Percentiles rank a stretch among this genome's conserved stretches.
Evolutionary conservation across 2,113 vertebrate species (phyloP).

Genomic region (Hystrix cristata): DNA sequence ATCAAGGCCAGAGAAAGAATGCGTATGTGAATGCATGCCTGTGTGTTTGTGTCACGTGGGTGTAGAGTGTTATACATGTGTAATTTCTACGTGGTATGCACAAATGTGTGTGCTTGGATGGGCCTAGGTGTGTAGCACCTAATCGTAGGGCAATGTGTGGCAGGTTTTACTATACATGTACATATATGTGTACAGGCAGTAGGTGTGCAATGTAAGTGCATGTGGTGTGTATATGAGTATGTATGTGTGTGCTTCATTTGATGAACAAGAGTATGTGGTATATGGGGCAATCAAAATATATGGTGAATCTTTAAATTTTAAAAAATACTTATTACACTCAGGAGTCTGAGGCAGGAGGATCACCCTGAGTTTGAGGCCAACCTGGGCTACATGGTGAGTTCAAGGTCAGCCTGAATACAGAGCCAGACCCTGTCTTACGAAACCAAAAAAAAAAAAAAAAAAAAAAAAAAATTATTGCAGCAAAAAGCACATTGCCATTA

Average conservation of each 20-base stretch:
- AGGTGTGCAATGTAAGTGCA: neutral
- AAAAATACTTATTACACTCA: neutral
- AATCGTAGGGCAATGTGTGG: neutral
- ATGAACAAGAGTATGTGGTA: neutral
- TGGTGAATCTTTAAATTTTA: neutral
- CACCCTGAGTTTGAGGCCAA: too few species aligned
- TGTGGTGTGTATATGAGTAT: neutral
- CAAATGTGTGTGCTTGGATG: neutral
- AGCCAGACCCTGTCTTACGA: too few species aligned
- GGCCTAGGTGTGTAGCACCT: neutral
- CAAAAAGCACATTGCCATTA: neutral
- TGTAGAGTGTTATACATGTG: neutral
- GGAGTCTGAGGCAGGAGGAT: too few species aligned
- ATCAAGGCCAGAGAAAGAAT: neutral
- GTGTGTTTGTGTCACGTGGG: neutral
- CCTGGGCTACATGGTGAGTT: too few species aligned
- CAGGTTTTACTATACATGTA: neutral
- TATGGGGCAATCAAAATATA: neutral
- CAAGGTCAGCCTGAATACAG: too few species aligned
- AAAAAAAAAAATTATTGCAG: neutral
- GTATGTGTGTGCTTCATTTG: neutral
- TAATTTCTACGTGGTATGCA: neutral
- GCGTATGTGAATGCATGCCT: too few species aligned
- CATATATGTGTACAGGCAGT: rapidly evolving
- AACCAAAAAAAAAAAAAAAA: too few species aligned